These are phyloP conservation scores for Ricordea florida DNA, from an alignment of 92 coral and sea anemone species.

Conservation along the genomic window DNA sequence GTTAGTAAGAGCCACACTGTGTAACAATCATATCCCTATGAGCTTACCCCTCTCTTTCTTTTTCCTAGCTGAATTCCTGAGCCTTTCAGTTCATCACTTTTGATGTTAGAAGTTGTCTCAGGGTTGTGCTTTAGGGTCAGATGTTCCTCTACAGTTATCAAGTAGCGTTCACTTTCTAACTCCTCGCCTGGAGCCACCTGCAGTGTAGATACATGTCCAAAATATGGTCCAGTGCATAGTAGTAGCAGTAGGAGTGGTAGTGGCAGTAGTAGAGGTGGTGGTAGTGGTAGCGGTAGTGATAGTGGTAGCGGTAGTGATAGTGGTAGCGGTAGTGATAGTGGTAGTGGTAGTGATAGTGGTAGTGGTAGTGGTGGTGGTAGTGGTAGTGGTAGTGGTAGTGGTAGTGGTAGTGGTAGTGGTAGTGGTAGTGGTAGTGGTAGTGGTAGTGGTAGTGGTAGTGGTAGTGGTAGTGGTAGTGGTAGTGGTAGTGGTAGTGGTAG, in stretches of 20 bases:
- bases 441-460: neutral
- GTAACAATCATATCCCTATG: no score
- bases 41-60: slow-evolving; percentile 38
- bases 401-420: neutral
- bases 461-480: neutral
- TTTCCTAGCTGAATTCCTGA: neutral
- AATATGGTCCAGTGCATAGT: no score
- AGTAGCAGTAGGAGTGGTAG: neutral
- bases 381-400: neutral
- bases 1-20: no score
- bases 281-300: neutral
- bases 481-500: neutral
- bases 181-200: slow-evolving; percentile 82
- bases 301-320: neutral
- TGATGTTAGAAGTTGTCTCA: neutral
- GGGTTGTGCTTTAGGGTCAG: slow-evolving; percentile 11
- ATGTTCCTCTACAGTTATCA: slow-evolving; percentile 84
- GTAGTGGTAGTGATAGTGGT: neutral
- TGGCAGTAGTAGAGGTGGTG: no score
- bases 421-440: neutral
- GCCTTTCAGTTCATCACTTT: neutral
- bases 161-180: slow-evolving; percentile 87
- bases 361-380: neutral
- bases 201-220: neutral
- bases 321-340: neutral